These are phyloP conservation scores for Caprella mutica DNA, from an alignment of 2,888 invertebrate species.

Conservation along the genomic window DNA sequence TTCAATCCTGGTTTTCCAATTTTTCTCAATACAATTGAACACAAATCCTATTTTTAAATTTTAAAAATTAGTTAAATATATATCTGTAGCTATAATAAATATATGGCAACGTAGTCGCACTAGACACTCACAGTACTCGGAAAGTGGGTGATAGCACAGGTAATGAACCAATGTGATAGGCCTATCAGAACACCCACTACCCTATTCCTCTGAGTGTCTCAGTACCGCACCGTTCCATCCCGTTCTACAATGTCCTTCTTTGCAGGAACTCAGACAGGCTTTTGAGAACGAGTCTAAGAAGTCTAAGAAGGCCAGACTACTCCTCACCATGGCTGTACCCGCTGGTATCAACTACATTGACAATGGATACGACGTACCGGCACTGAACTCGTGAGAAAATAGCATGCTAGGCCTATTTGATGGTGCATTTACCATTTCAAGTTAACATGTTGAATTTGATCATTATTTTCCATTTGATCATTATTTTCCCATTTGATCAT, in stretches of 20 bases:
- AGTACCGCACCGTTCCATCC: not conserved
- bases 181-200: not conserved
- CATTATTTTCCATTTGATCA: too few species aligned
- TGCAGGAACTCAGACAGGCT: slow-evolving; percentile 69
- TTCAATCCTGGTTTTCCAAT: too few species aligned
- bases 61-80: too few species aligned
- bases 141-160: not conserved
- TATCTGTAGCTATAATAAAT: too few species aligned
- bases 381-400: slow-evolving; percentile 68
- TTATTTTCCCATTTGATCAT: too few species aligned
- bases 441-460: too few species aligned
- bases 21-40: too few species aligned
- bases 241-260: not conserved
- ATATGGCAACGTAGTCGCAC: too few species aligned
- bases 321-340: slow-evolving; percentile 86
- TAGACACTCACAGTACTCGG: too few species aligned
- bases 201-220: not conserved
- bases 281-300: slow-evolving; percentile 75
- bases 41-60: too few species aligned
- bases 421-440: too few species aligned
- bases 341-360: slow-evolving; percentile 86
- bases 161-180: not conserved
- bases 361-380: slow-evolving; percentile 81
- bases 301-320: slow-evolving; percentile 63
- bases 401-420: too few species aligned